Percentiles rank a stretch among this genome's conserved stretches.
Evolutionary conservation across 2,113 vertebrate species (phyloP).

Genomic region (Bagarius yarrelli): DNA sequence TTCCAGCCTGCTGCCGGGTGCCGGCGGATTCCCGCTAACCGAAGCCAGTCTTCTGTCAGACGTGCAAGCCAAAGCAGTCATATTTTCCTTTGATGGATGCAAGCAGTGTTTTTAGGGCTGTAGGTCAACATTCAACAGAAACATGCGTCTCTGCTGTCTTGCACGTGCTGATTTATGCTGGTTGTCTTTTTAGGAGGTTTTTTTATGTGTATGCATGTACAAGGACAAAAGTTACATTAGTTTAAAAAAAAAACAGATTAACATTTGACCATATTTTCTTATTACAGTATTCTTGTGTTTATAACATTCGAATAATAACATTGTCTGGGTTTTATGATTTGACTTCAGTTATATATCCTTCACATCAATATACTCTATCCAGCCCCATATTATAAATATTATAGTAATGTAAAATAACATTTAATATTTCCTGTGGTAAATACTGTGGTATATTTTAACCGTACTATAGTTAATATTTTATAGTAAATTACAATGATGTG

Average conservation of each 20-base stretch:
- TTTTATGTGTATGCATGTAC: neutral
- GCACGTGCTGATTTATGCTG: slow-evolving; percentile 14
- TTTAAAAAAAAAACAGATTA: neutral
- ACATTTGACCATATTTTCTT: neutral
- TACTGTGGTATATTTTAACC: too few relatives aligned
- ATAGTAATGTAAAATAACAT: too few relatives aligned
- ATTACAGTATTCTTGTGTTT: neutral
- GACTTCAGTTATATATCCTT: too few relatives aligned
- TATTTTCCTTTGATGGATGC: slow-evolving; percentile 36
- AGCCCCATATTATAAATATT: too few relatives aligned
- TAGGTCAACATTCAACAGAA: slow-evolving; percentile 28
- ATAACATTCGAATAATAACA: neutral
- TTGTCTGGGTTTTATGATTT: too few relatives aligned
- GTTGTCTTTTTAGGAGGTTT: neutral
- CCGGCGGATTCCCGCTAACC: slow-evolving; percentile 24
- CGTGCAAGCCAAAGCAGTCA: slow-evolving; percentile 16
- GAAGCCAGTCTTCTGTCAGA: slow-evolving; percentile 26
- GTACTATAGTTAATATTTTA: too few relatives aligned
- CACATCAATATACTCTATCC: too few relatives aligned
- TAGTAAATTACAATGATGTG: too few relatives aligned
- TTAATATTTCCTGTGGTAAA: too few relatives aligned
- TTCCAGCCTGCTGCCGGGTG: slow-evolving; percentile 24
- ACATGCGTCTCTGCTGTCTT: neutral
- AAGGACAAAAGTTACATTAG: neutral
- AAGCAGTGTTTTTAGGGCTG: neutral